Conservation (phyloP, 2,797 vertebrate species). For the Helostoma temminkii region DNA sequence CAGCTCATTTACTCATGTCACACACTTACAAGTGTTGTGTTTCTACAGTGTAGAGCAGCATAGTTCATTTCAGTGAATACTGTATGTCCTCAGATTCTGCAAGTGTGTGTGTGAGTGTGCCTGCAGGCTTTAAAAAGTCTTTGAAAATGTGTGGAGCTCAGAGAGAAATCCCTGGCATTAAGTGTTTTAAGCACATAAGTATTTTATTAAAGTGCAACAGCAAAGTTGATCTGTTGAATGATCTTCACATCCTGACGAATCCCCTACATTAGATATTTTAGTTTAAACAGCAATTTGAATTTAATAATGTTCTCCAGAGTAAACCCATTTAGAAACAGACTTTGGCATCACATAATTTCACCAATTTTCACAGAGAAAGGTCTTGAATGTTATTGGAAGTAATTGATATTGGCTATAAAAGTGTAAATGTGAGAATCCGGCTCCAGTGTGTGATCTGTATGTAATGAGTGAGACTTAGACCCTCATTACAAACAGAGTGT, state of each 20-base stretch:
- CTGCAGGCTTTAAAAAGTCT: slow-evolving; percentile 21
- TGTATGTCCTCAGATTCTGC: slow-evolving; percentile 30
- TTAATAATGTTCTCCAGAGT: not conserved
- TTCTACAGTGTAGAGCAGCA: slow-evolving; percentile 14
- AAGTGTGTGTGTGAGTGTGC: slow-evolving; percentile 3
- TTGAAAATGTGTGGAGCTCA: slow-evolving; percentile 10
- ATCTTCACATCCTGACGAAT: slow-evolving; percentile 13
- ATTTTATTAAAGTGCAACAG: slow-evolving; percentile 19
- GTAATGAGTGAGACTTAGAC: not conserved
- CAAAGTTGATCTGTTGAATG: slow-evolving; percentile 9
- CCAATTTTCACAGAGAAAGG: not conserved
- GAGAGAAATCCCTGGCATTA: slow-evolving; percentile 25
- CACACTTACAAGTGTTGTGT: slow-evolving; percentile 25
- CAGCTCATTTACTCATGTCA: slow-evolving; percentile 29
- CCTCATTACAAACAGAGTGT: not conserved
- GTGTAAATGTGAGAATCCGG: slow-evolving; percentile 28
- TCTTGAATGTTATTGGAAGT: slow-evolving; percentile 42
- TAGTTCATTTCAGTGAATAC: slow-evolving; percentile 27
- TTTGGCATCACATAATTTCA: slow-evolving; percentile 8
- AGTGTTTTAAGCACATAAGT: slow-evolving; percentile 26
- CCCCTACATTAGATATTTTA: slow-evolving; percentile 16
- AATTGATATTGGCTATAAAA: slow-evolving; percentile 38
- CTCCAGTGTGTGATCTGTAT: slow-evolving; percentile 38
- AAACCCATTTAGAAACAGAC: not conserved
- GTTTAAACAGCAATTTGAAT: slow-evolving; percentile 24